Base-by-base conservation (phyloP, 2,797 vertebrate species). In the Arnoldichthys spilopterus region DNA sequence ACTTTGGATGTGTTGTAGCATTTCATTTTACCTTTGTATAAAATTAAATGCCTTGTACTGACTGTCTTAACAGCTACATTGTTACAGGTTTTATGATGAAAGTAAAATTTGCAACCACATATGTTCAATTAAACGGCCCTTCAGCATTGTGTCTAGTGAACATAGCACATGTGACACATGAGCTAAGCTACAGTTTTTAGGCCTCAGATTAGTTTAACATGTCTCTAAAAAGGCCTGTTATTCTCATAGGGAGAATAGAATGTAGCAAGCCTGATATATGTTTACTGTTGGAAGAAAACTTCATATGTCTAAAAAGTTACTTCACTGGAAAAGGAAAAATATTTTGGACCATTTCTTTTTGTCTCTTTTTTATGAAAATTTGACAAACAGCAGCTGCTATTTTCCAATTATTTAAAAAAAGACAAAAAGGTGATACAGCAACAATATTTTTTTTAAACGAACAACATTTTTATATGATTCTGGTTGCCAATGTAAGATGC, bases 11-110 rank as follows among this genome's bases (percentile, higher is more conserved):
- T 83, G 74, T 70, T 74, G 72, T 81, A 76, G 51, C 80, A 84
- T 79, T 80, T 77, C 83, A 78, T 82, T 82, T 76, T 62, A 82
- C 47, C 66, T n/a, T 26, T 71, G 24, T 84, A 81, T 54, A 61
- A 28, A 69, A 45, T 63, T 20, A 45, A 47, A 9, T 30, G 30
- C 51, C 11, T 78, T 82, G n/a, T 56, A 34, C 56, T 58, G 30
- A 62, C 28, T 28, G 6, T 66, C 70, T 59, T 78, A 74, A 79
- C 59, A 76, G 32, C 63, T 66, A 20, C 64, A 24, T 56, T 71
- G 62, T 54, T 77, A 34, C 18, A 28, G 28, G 37, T 75, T 82
- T 54, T 71, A 53, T 49, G 9, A 51, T 74, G 22, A 30, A 30
- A 66, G 43, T 54, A 34, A 18, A 77, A 26, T 58, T 56, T 61